Evolutionary conservation across 2,113 vertebrate species (phyloP), one percentile per base, ranked within the genome.

Genomic region (Epinephelus lanceolatus): DNA sequence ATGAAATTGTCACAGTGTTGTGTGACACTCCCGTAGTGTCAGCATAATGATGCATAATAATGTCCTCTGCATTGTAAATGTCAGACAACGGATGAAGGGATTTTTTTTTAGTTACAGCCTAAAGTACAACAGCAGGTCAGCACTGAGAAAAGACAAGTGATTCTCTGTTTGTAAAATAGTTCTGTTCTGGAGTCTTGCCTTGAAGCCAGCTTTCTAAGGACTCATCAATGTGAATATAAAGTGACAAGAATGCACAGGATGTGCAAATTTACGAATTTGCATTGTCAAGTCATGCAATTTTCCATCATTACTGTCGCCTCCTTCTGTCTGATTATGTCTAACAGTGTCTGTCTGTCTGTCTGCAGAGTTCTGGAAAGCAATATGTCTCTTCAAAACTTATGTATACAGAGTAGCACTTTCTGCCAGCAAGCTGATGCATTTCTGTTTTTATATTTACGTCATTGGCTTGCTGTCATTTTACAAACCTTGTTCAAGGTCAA

Each of bases 401-500:
- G 19, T 60, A 45, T 47, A 37, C 12, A 27, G 12, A 59, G 45
- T 18, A 40, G 42, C 42, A 67, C 73, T 33, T 74, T 62, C 14
- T 18, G 23, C 45, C 25, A 27, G 23, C 52, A 55, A 45, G 21
- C 5, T 47, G 10, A 71, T 68, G 25, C 18, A 53, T 62, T 42
- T 72, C 45, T 57, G 37, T 62, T 76, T 80, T 42, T 49, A 53
- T 83, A 57, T 87, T 84, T 55, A 72, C 40, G 40, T 67, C 33
- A 56, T 62, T 80, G 47, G 13, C 42, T 15, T 55, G 37, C 60
- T 47, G 33, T 80, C 52, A 37, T 69, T 66, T 74, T 9, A 53
- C 15, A 40, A 84, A 37, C 70, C 42, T 75, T 70, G 77, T 59
- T 47, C 56, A 85, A 86, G 78, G 75, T 86, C 80, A 79, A 49